phyloP scores from a whole-genome alignment of 2,888 invertebrate species.

The Drosophila buzzatii region DNA sequence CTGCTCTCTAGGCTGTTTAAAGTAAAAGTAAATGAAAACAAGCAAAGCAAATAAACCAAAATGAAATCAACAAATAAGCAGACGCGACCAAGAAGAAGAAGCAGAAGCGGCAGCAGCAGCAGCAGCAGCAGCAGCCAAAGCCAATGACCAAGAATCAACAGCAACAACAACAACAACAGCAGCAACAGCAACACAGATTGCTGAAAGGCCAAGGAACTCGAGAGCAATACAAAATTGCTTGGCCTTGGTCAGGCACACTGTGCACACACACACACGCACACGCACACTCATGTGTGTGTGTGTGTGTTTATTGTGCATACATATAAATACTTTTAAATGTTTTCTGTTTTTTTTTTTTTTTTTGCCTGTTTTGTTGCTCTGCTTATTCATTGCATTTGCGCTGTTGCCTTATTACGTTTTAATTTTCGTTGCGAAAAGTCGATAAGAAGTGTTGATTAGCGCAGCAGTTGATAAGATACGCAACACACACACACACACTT shows the following conservation, averaged over 20 bases:
- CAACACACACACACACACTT: conserved; percentile 3
- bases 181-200: conserved; percentile 59
- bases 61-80: conserved; percentile 79
- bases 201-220: conserved; percentile 78
- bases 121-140: conserved; percentile 46
- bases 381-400: conserved; percentile 39
- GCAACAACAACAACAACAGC: conserved; percentile 38
- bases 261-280: conserved; percentile 11
- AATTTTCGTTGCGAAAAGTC: conserved; percentile 73
- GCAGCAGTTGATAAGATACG: conserved; percentile 61
- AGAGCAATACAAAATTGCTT: conserved; percentile 77
- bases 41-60: conserved; percentile 71
- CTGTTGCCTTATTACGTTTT: conserved; percentile 64
- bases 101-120: neutral
- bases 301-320: conserved; percentile 33
- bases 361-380: conserved; percentile 17
- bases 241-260: conserved; percentile 76
- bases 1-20: conserved; percentile 58
- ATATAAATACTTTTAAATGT: conserved; percentile 76
- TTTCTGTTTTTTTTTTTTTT: conserved; percentile 18
- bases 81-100: conserved; percentile 43
- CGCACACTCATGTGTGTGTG: conserved; percentile 10
- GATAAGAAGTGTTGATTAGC: conserved; percentile 73
- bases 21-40: conserved; percentile 72
- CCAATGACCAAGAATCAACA: conserved; percentile 79